Conservation (phyloP, 1,140 invertebrate genomes). For the Platorchestia sp. region DNA sequence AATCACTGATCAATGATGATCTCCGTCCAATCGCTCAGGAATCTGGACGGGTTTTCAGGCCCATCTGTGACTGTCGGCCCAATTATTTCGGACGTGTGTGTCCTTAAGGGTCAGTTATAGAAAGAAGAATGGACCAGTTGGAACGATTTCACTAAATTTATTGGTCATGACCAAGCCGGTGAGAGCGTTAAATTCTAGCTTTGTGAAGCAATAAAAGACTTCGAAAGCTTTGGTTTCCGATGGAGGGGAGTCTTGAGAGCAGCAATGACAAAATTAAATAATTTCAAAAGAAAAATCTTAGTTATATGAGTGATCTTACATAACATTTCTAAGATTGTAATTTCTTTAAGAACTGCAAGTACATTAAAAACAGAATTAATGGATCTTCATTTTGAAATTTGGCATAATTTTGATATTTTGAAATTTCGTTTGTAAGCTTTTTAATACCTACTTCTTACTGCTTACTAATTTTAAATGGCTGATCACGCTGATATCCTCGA, state of each 20-base stretch:
- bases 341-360: no score
- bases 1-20: background rate
- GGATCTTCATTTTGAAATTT: no score
- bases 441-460: no score
- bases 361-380: no score
- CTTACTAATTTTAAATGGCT: no score
- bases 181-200: background rate
- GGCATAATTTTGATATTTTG: no score
- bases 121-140: background rate
- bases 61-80: background rate
- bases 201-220: background rate
- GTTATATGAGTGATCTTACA: no score
- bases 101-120: background rate
- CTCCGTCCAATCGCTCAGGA: background rate
- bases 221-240: background rate
- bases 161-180: background rate
- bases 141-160: background rate
- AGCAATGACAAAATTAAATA: no score
- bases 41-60: background rate
- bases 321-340: no score
- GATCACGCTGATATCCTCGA: no score
- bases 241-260: background rate
- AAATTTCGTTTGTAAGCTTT: no score
- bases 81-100: background rate
- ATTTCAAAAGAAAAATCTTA: no score